Evolutionary conservation across 2,888 invertebrate genomes (phyloP), one percentile per base, ranked within the genome.

Genomic region (Cerastis rubricosa): DNA sequence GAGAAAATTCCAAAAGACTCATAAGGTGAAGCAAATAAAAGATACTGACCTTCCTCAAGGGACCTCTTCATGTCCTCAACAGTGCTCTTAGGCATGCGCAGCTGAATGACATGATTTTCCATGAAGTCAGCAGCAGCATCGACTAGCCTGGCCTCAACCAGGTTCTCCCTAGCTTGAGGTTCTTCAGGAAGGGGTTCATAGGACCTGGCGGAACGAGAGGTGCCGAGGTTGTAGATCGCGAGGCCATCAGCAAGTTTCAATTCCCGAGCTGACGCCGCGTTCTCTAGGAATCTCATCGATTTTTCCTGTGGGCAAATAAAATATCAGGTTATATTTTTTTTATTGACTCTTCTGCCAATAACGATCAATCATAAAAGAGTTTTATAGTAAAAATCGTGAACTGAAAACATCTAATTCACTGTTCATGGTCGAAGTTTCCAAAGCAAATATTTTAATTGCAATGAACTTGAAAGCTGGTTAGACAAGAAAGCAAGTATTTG

Each of bases 81-180:
- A 14, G 98, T 97, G 86, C 97, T 97, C 85, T 98, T 98, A 54
- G 98, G 98, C 72, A 98, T 97, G 91, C 98, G 98, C 85, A 98
- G 97, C 92, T 98, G 98, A 78, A 98, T 97, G 45, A 98, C 98
- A 93, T 98, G 98, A 86, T 98, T 98, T 85, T 98, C 98, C 87
- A 98, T 95, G 97, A 98, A 98, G 85, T 98, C 97, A 67, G 98
- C 97, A 66, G 98, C 97, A 80, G 98, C 97, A 89, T 98, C 98
- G 76, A 98, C 95, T 79, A 98, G 96, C 79, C 98, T 97, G 75
- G 97, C 96, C 88, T 98, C 98, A n/a, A 98, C 97, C 87, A 98
- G 97, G 89, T 97, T 97, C 91, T 98, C 98, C 77, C 98, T 97
- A 45, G 98, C 98, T 90, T 97, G 97, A 64, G 97, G 97, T 87